Conservation (phyloP, 2,113 vertebrate species). For the Otocyon megalotis region DNA sequence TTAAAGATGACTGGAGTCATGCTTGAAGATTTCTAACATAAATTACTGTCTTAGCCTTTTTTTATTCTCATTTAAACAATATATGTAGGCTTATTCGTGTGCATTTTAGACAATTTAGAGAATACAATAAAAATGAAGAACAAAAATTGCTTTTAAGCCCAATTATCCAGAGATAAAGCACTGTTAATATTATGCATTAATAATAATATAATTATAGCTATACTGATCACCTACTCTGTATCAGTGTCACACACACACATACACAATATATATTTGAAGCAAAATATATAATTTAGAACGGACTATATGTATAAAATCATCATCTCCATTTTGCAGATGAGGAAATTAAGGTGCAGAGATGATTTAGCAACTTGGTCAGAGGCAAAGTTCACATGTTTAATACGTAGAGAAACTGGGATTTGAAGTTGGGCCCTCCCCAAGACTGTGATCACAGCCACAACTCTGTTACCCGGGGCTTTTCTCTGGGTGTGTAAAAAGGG, state of each 20-base stretch:
- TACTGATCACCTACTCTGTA: neutral
- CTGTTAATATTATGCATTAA: neutral
- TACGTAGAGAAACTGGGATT: neutral
- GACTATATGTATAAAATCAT: neutral
- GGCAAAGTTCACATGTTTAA: neutral
- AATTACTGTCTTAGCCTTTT: neutral
- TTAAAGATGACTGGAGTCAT: neutral
- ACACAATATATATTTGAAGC: neutral
- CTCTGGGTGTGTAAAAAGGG: neutral
- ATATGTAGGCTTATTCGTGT: neutral
- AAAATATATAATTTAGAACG: neutral
- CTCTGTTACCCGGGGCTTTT: neutral
- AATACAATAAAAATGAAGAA: slow-evolving; percentile 30
- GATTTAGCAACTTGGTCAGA: neutral
- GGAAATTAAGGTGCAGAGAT: slow-evolving; percentile 6
- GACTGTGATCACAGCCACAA: neutral
- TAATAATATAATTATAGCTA: slow-evolving; percentile 46
- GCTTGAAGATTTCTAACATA: neutral
- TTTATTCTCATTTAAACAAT: slow-evolving; percentile 26
- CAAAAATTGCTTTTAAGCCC: slow-evolving; percentile 3
- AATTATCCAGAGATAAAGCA: slow-evolving; percentile 10
- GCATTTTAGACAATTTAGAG: slow-evolving; percentile 10
- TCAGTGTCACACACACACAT: neutral
- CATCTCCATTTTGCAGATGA: slow-evolving; percentile 24
- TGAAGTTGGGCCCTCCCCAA: neutral